Base-by-base conservation (phyloP, 1,140 invertebrate species). In the Drosophila truncata region DNA sequence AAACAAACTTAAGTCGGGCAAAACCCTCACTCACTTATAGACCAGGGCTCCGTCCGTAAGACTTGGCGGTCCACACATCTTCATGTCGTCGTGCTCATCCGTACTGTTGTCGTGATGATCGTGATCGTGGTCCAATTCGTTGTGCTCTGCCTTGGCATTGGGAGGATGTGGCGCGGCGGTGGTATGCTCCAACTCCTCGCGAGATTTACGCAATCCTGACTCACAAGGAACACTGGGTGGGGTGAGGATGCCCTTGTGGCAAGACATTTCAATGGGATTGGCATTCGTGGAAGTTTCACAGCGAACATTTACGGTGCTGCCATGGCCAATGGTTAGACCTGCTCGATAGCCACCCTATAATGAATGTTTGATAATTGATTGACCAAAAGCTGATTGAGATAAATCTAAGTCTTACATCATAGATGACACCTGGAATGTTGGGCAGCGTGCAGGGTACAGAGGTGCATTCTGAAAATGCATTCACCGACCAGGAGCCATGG, bases 381-480 rank as follows among this genome's bases (percentile, higher is more conserved):
- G 1, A 6, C 8, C 8, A 0, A 29, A 6, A 10, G 13, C 4
- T 23, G 0, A 0, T 4, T 10, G 11, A 11, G 11, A 8, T 31
- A 11, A 14, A 29, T 1, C 2, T 0, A 1, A 31, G 16, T 52
- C 74, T 62, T 64, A 81, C 92, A 76, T 95, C 94, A 85, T 97
- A 97, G 25, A 96, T 95, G 0, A 96, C 96, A 46, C 96, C 94
- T 10, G 94, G 93, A 23, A 97, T 95, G 2, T 94, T 92, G 2
- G 96, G 96, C 10, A 97, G 93, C 35, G 95, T 94, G 86, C 97
- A 97, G 0, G 96, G 96, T 14, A 96, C 95, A 91, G 96, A 95
- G 18, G 95, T 94, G 93, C 97, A 97, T 88, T 97, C 96, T 0
- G 97, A 96, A 85, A 96, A 94, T 47, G 94, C 94, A 18, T 95